Evolutionary conservation across 1,140 invertebrate genomes (phyloP).

Genomic region (Drosophila varians): DNA sequence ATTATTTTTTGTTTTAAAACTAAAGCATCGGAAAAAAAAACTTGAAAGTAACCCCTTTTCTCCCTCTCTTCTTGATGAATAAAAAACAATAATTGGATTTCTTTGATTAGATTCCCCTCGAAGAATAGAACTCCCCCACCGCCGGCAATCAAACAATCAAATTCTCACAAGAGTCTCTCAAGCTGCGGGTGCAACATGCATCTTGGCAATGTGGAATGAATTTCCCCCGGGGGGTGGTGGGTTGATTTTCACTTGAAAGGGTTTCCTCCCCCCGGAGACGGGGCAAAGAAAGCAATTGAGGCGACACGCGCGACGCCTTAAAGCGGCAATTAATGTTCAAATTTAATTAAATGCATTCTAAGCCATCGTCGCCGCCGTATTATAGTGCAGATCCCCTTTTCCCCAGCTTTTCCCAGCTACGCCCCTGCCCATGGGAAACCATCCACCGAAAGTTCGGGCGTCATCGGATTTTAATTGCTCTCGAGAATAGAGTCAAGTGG

Average conservation of each 20-base stretch:
- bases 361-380: constrained; percentile 33
- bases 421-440: no score
- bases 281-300: constrained; percentile 58
- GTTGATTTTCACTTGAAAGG: constrained; percentile 66
- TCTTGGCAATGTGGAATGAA: no score
- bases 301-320: constrained; percentile 70
- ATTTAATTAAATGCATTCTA: constrained; percentile 78
- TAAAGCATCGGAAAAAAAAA: no score
- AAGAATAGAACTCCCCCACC: neutral
- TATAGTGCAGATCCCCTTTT: no score
- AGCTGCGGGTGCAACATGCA: constrained; percentile 52
- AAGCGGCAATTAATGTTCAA: constrained; percentile 72
- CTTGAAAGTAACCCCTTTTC: neutral
- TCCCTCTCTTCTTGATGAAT: neutral
- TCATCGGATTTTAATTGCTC: constrained; percentile 34
- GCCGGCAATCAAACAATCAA: constrained; percentile 58
- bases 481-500: neutral
- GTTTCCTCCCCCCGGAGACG: constrained; percentile 21
- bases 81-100: constrained; percentile 40
- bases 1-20: no score
- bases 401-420: no score
- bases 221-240: neutral
- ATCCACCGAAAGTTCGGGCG: constrained; percentile 23
- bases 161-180: constrained; percentile 47
- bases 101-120: neutral